Conservation (phyloP, 2,113 vertebrate species). For the Lates calcarifer region DNA sequence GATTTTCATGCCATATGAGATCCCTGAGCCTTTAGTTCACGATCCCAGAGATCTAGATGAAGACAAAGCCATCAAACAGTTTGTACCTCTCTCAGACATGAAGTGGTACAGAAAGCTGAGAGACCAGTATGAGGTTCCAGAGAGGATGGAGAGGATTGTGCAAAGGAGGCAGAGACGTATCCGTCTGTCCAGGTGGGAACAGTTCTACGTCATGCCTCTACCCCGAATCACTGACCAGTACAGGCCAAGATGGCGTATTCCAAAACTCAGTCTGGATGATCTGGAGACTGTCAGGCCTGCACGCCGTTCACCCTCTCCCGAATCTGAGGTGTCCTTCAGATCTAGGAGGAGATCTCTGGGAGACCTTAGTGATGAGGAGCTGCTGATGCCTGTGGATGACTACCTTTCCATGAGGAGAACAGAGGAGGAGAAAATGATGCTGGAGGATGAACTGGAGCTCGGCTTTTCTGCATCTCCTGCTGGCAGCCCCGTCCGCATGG, state of each 20-base stretch:
- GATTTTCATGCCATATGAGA: slow-evolving; percentile 96
- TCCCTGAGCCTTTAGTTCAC: slow-evolving; percentile 90
- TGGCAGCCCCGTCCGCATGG: slow-evolving; percentile 90
- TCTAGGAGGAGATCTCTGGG: slow-evolving; percentile 93
- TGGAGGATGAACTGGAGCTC: slow-evolving; percentile 96
- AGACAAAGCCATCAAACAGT: slow-evolving; percentile 93
- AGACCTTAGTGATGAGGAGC: slow-evolving; percentile 94
- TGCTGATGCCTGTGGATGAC: slow-evolving; percentile 91
- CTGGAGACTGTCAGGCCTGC: slow-evolving; percentile 96
- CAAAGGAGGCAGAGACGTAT: slow-evolving; percentile 96
- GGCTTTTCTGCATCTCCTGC: slow-evolving; percentile 97
- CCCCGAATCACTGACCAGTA: slow-evolving; percentile 98
- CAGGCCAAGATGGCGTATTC: slow-evolving; percentile 96
- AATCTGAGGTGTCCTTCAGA: slow-evolving; percentile 90
- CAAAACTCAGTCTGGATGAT: slow-evolving; percentile 94
- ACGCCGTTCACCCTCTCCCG: slow-evolving; percentile 90
- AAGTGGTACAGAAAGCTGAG: slow-evolving; percentile 97
- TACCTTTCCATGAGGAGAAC: slow-evolving; percentile 91
- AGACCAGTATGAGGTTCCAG: slow-evolving; percentile 94
- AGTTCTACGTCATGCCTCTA: slow-evolving; percentile 97
- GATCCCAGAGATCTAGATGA: slow-evolving; percentile 87
- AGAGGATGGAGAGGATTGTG: slow-evolving; percentile 90
- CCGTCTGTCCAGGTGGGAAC: slow-evolving; percentile 98
- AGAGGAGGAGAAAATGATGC: slow-evolving; percentile 91
- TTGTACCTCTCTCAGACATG: slow-evolving; percentile 97